Conservation (phyloP, 2,888 invertebrate species). For the Troides helena region DNA sequence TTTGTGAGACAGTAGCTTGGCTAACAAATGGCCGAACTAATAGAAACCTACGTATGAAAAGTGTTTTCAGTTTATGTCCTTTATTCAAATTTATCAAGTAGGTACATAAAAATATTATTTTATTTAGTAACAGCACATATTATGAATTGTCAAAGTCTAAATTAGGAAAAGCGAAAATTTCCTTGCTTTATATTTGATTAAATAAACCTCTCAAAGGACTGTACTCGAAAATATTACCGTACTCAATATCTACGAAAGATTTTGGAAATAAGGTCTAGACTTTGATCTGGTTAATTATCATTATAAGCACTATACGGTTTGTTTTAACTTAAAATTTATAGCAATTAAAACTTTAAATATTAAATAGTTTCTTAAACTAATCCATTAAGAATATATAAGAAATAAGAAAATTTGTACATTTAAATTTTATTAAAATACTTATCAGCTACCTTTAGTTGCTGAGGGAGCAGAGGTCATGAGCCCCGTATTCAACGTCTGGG, state of each 20-base stretch:
- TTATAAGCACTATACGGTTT: too few species aligned
- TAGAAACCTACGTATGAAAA: too few species aligned
- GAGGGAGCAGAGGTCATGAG: conserved; percentile 30
- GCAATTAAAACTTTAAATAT: neutral
- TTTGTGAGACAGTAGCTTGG: too few species aligned
- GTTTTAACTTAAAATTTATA: too few species aligned
- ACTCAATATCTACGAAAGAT: neutral
- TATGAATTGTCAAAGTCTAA: too few species aligned
- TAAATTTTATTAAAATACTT: neutral
- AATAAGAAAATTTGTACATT: neutral
- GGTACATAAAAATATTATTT: too few species aligned
- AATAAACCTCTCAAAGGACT: neutral
- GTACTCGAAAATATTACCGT: neutral
- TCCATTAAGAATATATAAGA: neutral
- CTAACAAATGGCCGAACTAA: too few species aligned
- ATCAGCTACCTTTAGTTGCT: neutral
- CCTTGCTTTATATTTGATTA: neutral
- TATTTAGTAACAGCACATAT: too few species aligned
- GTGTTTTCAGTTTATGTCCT: too few species aligned
- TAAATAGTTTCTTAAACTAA: neutral
- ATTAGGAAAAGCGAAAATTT: too few species aligned
- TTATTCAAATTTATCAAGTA: too few species aligned
- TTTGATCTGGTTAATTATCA: neutral
- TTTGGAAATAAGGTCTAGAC: neutral
- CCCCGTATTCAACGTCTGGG: conserved; percentile 40